These are phyloP conservation scores for Brachyopa scutellaris DNA, from an alignment of 2,888 invertebrate species.

Conservation along the genomic window DNA sequence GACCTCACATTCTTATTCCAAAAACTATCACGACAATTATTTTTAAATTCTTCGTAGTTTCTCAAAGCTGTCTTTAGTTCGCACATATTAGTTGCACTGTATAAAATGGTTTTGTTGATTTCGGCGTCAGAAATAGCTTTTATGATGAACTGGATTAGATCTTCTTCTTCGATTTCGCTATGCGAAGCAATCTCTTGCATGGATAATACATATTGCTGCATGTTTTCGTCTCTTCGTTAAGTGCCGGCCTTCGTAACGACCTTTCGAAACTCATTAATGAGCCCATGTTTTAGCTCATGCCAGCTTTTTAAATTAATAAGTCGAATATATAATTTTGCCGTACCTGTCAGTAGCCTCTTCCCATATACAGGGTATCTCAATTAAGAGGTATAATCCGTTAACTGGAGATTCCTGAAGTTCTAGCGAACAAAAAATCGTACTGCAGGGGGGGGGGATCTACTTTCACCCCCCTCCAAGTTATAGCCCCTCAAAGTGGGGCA, in stretches of 20 bases:
- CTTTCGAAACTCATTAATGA: neutral
- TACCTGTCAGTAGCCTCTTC: constrained; percentile 10
- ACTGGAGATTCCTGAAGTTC: too few species aligned
- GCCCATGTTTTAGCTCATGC: neutral
- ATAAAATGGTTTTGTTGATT: constrained; percentile 22
- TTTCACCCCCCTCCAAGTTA: too few species aligned
- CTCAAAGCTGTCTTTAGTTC: constrained; percentile 16
- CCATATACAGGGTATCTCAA: too few species aligned
- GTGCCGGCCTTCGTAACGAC: neutral
- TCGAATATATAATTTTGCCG: constrained; percentile 8
- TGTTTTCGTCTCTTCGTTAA: constrained; percentile 7
- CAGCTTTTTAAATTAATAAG: constrained; percentile 6
- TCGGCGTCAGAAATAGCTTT: constrained; percentile 21
- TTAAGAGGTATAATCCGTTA: too few species aligned
- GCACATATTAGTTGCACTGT: constrained; percentile 4
- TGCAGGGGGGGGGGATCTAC: too few species aligned
- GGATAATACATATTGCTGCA: constrained; percentile 16
- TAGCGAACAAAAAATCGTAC: too few species aligned
- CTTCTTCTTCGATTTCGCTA: constrained; percentile 5
- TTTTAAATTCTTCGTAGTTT: constrained; percentile 3
- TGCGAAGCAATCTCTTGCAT: constrained; percentile 31
- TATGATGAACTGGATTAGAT: constrained; percentile 33
- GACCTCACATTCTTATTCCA: too few species aligned
- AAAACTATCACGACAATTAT: neutral
- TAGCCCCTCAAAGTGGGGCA: too few species aligned